Evolutionary conservation across 2,113 vertebrate genomes (phyloP).

Genomic region (Gavialis gangeticus): DNA sequence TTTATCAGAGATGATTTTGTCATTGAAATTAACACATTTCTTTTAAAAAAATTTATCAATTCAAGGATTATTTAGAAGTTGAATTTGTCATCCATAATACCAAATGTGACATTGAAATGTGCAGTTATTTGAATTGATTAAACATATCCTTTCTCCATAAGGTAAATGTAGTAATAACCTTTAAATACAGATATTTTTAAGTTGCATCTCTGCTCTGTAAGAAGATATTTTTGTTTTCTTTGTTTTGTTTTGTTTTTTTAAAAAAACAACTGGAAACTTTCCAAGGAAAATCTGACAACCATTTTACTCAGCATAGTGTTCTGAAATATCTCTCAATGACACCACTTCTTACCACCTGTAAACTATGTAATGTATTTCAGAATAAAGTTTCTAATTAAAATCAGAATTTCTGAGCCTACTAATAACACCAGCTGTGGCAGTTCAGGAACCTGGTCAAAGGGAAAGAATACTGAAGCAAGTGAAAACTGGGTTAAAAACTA

Average conservation of each 20-base stretch:
- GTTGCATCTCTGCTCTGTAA: constrained; percentile 33
- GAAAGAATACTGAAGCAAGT: neutral
- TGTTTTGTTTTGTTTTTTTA: no score
- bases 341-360: constrained; percentile 52
- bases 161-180: neutral
- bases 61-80: constrained; percentile 19
- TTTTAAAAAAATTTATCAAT: neutral
- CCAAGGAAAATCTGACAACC: constrained; percentile 19
- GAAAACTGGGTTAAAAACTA: neutral
- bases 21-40: neutral
- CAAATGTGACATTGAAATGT: constrained; percentile 32
- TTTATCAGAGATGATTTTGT: constrained; percentile 4
- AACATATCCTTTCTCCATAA: constrained; percentile 18
- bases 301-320: constrained; percentile 53
- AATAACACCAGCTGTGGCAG: constrained; percentile 25
- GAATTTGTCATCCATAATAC: neutral
- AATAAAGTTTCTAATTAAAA: constrained; percentile 76
- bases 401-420: constrained; percentile 68
- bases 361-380: constrained; percentile 64
- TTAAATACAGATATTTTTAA: constrained; percentile 5
- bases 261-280: constrained; percentile 26
- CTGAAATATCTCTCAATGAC: constrained; percentile 35
- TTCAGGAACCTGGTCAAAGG: constrained; percentile 17
- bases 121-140: constrained; percentile 17
- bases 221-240: neutral